A percentile compares a stretch with the other conserved stretches of the same genome.
phyloP scores from a whole-genome alignment of 2,888 invertebrate species.

The Ophion slaviceki region DNA sequence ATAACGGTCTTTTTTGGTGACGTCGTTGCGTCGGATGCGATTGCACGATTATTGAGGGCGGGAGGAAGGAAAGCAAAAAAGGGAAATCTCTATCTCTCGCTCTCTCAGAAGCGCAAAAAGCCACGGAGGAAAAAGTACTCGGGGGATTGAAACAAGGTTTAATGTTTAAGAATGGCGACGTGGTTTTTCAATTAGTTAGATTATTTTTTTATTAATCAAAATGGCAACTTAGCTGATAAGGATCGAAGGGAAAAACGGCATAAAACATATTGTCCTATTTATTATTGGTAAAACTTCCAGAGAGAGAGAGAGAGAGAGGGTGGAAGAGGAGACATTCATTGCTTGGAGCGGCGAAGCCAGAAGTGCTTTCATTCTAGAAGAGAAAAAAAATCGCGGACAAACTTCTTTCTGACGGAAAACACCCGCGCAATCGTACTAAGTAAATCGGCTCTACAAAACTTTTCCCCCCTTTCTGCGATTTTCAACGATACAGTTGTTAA shows the following conservation, averaged over 20 bases:
- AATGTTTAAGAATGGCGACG: background rate
- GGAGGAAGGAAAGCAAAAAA: no score
- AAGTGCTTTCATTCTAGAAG: constrained; percentile 46
- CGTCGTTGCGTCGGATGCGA: no score
- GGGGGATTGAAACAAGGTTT: background rate
- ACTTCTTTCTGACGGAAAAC: constrained; percentile 21
- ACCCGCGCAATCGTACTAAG: constrained; percentile 60
- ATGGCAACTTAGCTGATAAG: background rate
- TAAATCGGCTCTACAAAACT: constrained; percentile 68
- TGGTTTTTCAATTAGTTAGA: background rate
- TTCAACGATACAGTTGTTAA: constrained; percentile 73
- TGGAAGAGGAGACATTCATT: constrained; percentile 45
- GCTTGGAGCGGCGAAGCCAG: constrained; percentile 47
- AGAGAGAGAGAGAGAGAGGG: background rate
- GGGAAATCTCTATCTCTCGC: background rate
- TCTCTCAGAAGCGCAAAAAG: background rate
- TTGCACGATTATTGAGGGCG: no score
- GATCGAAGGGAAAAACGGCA: background rate
- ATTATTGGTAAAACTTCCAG: background rate
- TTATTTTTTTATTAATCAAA: background rate
- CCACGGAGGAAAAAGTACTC: background rate
- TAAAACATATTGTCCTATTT: background rate
- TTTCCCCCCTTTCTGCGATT: constrained; percentile 37
- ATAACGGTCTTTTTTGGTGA: background rate
- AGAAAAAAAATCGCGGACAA: constrained; percentile 37